Evolutionary conservation across 2,113 vertebrate species (phyloP).

Genomic region (Periophthalmodon schlosseri): DNA sequence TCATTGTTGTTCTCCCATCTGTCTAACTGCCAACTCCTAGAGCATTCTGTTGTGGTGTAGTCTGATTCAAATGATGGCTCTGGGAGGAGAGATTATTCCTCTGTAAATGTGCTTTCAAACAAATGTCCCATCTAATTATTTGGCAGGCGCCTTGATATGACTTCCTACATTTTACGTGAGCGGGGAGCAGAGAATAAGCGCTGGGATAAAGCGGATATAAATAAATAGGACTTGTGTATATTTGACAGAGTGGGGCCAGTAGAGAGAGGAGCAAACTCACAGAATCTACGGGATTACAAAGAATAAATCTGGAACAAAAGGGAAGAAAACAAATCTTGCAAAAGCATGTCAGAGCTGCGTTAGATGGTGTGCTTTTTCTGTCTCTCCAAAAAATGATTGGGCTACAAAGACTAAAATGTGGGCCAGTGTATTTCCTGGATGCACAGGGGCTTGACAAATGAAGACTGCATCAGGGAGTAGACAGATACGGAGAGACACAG

Average conservation of each 20-base stretch:
- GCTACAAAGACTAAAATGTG: conserved; percentile 61
- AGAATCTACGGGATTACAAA: conserved; percentile 53
- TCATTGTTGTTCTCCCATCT: conserved; percentile 20
- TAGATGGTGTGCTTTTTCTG: conserved; percentile 51
- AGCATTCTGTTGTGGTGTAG: conserved; percentile 52
- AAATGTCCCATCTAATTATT: conserved; percentile 68
- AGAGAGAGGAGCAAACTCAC: conserved; percentile 21
- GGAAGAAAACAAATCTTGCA: conserved; percentile 55
- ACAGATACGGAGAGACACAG: conserved; percentile 42
- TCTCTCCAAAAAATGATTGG: conserved; percentile 68
- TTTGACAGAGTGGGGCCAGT: conserved; percentile 43
- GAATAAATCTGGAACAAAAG: conserved; percentile 64
- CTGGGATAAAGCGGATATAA: conserved; percentile 31
- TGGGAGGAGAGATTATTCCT: conserved; percentile 60
- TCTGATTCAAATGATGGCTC: conserved; percentile 57
- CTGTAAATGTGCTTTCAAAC: conserved; percentile 73
- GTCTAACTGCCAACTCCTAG: conserved; percentile 50
- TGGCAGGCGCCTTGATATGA: conserved; percentile 62
- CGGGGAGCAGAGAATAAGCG: conserved; percentile 17
- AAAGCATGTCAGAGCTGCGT: conserved; percentile 59
- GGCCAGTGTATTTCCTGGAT: conserved; percentile 65
- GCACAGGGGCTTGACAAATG: conserved; percentile 67
- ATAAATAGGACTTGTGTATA: conserved; percentile 16
- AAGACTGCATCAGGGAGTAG: conserved; percentile 55
- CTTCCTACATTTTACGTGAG: conserved; percentile 39